These are phyloP conservation scores for Pandemis corylana DNA, from an alignment of 2,888 invertebrate genomes.

Conservation along the genomic window DNA sequence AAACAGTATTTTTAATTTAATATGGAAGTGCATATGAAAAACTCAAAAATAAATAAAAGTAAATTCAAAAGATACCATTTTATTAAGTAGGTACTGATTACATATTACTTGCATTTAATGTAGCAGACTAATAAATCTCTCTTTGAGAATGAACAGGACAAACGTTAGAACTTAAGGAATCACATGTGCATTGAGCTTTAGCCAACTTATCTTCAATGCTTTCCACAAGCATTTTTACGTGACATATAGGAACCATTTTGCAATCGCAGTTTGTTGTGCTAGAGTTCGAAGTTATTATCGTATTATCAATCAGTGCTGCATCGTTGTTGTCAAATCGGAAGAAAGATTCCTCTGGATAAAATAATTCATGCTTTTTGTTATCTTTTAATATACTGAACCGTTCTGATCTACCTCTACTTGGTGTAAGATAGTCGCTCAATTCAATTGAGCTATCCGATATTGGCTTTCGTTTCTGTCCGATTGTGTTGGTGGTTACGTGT, in stretches of 20 bases:
- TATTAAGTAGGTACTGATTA: slow-evolving; percentile 12
- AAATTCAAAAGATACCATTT: neutral
- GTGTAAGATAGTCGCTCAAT: neutral
- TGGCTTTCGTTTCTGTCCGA: neutral
- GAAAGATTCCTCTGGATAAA: slow-evolving; percentile 42
- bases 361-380: neutral
- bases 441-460: neutral
- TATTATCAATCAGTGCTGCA: slow-evolving; percentile 32
- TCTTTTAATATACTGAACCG: slow-evolving; percentile 7
- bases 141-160: slow-evolving; percentile 70
- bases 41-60: slow-evolving; percentile 1
- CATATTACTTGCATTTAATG: neutral
- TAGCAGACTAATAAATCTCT: slow-evolving; percentile 23
- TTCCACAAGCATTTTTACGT: slow-evolving; percentile 76
- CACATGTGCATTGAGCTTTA: slow-evolving; percentile 70
- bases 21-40: neutral
- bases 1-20: neutral
- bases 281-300: slow-evolving; percentile 39
- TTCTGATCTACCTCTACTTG: neutral
- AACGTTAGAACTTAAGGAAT: slow-evolving; percentile 64
- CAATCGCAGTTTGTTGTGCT: slow-evolving; percentile 62
- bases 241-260: slow-evolving; percentile 74
- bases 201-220: slow-evolving; percentile 71
- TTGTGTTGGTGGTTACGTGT: slow-evolving; percentile 3
- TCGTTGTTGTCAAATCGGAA: slow-evolving; percentile 45